Percentiles rank a stretch among this genome's conserved stretches.
These are phyloP conservation scores for Mellilla xanthometata DNA, from an alignment of 2,888 invertebrate genomes.

Conservation along the genomic window DNA sequence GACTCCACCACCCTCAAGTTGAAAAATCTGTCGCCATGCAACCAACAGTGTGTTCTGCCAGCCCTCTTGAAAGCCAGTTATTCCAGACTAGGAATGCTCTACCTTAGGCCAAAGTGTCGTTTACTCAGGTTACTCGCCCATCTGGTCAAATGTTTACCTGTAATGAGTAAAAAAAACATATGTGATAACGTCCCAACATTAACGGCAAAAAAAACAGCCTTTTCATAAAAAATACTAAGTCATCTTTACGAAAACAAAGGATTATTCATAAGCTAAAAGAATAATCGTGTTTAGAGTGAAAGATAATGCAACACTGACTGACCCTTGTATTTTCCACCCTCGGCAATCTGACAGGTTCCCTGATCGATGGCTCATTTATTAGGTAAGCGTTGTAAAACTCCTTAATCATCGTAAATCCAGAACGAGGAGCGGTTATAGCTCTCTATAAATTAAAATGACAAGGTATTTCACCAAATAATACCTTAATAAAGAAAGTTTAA, in stretches of 20 bases:
- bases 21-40: no score
- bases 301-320: conserved; percentile 4
- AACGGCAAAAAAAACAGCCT: no score
- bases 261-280: conserved; percentile 1
- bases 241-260: background rate
- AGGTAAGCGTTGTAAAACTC: conserved; percentile 13
- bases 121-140: no score
- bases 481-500: no score
- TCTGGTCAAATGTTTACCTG: no score
- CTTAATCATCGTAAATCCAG: conserved; percentile 16
- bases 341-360: conserved; percentile 11
- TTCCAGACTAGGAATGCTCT: no score
- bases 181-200: no score
- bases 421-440: conserved; percentile 18
- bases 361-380: conserved; percentile 18
- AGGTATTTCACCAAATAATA: conserved; percentile 4
- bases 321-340: conserved; percentile 13
- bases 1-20: no score
- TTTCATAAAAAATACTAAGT: background rate
- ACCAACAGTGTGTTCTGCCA: no score
- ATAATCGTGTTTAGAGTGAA: conserved; percentile 3
- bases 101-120: no score
- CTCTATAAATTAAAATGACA: conserved; percentile 15
- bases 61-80: no score
- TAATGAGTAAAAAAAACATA: no score